Evolutionary conservation across 2,888 invertebrate genomes (phyloP).

Genomic region (Arge pagana): DNA sequence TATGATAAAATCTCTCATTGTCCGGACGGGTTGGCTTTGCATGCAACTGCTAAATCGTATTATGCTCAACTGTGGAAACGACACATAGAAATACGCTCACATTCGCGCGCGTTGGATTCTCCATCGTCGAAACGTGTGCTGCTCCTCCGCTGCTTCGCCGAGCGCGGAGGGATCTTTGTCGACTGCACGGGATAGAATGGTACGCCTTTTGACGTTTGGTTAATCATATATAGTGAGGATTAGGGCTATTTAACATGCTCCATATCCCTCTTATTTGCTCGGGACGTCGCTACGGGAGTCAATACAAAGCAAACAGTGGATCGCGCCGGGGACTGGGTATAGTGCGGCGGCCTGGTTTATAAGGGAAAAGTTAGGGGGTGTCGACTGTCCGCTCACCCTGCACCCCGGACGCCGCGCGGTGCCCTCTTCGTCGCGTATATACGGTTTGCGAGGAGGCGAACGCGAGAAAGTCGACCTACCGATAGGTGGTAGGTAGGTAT

Average conservation of each 20-base stretch:
- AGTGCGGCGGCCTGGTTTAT: slow-evolving; percentile 5
- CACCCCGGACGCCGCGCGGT: too few relatives aligned
- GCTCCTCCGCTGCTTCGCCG: too few relatives aligned
- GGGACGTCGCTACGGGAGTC: slow-evolving; percentile 27
- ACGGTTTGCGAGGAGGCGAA: neutral
- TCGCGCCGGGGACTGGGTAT: slow-evolving; percentile 14
- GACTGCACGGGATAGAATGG: slow-evolving; percentile 3
- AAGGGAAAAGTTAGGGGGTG: too few relatives aligned
- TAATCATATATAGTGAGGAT: slow-evolving; percentile 24
- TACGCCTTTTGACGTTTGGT: slow-evolving; percentile 24
- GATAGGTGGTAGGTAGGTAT: neutral
- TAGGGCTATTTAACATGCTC: slow-evolving; percentile 29
- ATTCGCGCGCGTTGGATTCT: neutral
- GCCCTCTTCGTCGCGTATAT: too few relatives aligned
- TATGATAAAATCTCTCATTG: slow-evolving; percentile 17
- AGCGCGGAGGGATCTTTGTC: neutral
- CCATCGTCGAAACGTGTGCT: neutral
- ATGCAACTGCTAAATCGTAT: slow-evolving; percentile 15
- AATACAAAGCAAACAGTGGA: slow-evolving; percentile 32
- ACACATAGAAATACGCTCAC: neutral
- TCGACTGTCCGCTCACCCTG: slow-evolving; percentile 5
- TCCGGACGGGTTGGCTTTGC: neutral
- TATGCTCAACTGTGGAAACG: neutral
- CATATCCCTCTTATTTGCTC: slow-evolving; percentile 28
- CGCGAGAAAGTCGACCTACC: neutral